Base-by-base conservation (phyloP, 2,113 vertebrate genomes). In the Benthochromis sp. region DNA sequence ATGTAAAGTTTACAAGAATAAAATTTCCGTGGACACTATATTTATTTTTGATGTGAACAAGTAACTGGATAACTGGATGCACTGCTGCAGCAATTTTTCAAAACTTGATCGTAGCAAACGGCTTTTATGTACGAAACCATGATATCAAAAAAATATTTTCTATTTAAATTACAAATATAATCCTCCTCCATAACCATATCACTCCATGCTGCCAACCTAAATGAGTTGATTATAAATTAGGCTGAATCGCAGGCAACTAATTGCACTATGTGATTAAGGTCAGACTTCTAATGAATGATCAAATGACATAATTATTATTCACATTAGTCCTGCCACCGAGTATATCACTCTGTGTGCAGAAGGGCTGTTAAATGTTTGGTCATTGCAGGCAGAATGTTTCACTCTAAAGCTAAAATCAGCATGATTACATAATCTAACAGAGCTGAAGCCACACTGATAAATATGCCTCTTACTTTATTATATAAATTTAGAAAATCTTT, bases 401-500 rank as follows among this genome's bases (percentile, higher is more conserved):
- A 5, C 66, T 82, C 52, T 71, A 34, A 87, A 86, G 76, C 66
- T 50, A 12, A 6, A 78, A 78, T 78, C 45, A 78, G 86, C 87
- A 61, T 21, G 82, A 88, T 91, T 88, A 54, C 45, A 61, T 90
- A 88, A 90, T 54, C 53, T 52, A 7, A 83, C 59, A 36, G 81
- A 59, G 79, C 57, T 84, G 2, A 47, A 63, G n/a, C 87, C 79
- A 43, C 78, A 54, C 79, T 61, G 82, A 53, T 78, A 50, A 78
- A 78, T n/a, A 78, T 78, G 40, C 47, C 84, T 73, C 76, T 90
- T 89, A 40, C 45, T 69, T 38, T 13, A 81, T 87, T 87, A 79
- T 57, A 88, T 91, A 69, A 43, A 21, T 47, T 43, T 81, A 66
- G 78, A 86, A 84, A 84, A n/a, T 84, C 50, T 86, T 88, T 82